Base-by-base conservation (phyloP, 2,888 invertebrate genomes). In the Strigamia crassipes region DNA sequence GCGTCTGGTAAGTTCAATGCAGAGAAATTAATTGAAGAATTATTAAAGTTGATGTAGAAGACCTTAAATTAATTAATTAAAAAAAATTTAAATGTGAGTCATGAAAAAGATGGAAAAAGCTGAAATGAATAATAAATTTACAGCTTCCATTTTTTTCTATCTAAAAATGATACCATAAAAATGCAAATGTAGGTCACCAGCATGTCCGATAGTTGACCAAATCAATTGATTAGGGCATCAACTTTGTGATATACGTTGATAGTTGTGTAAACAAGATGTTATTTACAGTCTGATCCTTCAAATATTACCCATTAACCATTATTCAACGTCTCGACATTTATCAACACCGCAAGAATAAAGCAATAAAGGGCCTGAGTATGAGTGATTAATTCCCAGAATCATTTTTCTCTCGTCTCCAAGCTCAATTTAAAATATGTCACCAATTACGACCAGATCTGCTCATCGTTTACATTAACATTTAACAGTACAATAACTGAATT, bases 311-410 rank as follows among this genome's bases (percentile, higher is more conserved):
- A 4, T 66, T 73, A 73, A 4, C 38, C 6, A 38, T 38, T 38
- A 38, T 73, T 73, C 73, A 31, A 73, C 73, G 27, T 27, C 73
- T 27, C 31, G 23, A 2, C 73, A 31, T 27, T 27, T 13, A 73
- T 31, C 73, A 73, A 73, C 18, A 15, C 4, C 10, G 18, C 10
- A 21, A 56, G 18, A 18, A 56, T 18, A 56, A 18, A 18, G 18
- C 6, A 56, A 56, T 18, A 56, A 18, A 18, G n/a, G 18, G 6
- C 18, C 13, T 73, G 73, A 73, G 73, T 73, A 73, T 31, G 73
- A 73, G 73, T 73, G 27, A 73, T 73, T 73, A 73, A 73, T 73
- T 73, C 31, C 73, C 27, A 13, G 73, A 73, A 23, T 31, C 73
- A n/a, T 73, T 73, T 73, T 73, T 13, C 12, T 15, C 73, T 73